Conservation (phyloP, 2,113 vertebrate genomes). For the Labeo rohita region DNA sequence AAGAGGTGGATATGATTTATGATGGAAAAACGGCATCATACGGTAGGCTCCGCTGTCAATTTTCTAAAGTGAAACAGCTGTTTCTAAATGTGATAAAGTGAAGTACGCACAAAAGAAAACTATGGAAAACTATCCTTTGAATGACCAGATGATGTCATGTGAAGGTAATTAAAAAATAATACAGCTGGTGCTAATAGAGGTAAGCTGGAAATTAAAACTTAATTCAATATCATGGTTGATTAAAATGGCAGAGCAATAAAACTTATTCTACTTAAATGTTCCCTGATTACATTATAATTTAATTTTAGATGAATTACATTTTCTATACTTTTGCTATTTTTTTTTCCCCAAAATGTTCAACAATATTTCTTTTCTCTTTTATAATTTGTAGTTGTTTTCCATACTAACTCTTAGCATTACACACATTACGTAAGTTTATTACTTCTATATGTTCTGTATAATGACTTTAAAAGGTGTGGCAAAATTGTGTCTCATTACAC, state of each 20-base stretch:
- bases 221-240: background rate
- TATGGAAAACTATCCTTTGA: background rate
- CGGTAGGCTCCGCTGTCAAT: background rate
- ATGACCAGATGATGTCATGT: conserved; percentile 3
- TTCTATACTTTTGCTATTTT: too few relatives aligned
- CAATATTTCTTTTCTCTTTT: background rate
- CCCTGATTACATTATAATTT: background rate
- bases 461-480: background rate
- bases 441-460: background rate
- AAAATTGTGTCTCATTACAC: background rate
- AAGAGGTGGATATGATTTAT: background rate
- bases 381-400: background rate
- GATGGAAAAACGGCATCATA: background rate
- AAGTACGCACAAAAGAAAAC: background rate
- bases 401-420: too few relatives aligned
- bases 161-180: background rate
- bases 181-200: background rate
- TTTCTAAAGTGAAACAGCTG: background rate
- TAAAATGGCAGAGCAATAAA: background rate
- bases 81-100: background rate
- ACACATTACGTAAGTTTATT: background rate
- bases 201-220: background rate
- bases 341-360: too few relatives aligned
- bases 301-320: background rate
- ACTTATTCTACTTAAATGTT: background rate